These are phyloP conservation scores for Antechinus stuartii DNA, from an alignment of 2,113 vertebrate genomes.

Conservation along the genomic window DNA sequence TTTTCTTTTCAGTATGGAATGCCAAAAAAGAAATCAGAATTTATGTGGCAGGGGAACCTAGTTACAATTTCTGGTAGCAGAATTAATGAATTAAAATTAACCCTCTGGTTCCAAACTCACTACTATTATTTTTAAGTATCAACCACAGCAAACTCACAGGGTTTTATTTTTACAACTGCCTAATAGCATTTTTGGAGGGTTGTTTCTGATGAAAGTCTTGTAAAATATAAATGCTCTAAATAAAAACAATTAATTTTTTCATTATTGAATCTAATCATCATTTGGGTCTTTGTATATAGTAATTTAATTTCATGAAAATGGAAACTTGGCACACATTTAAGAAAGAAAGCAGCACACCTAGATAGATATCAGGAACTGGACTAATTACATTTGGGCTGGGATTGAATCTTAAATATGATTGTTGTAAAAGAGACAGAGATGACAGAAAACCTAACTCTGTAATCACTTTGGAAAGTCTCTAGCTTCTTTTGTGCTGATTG, in stretches of 20 bases:
- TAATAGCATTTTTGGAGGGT: constrained; percentile 63
- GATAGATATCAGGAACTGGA: constrained; percentile 62
- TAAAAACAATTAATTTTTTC: constrained; percentile 80
- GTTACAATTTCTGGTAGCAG: background rate
- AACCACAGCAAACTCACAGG: constrained; percentile 57
- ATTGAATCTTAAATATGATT: constrained; percentile 4
- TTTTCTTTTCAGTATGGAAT: background rate
- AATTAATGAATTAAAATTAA: constrained; percentile 33
- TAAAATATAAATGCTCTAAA: constrained; percentile 75
- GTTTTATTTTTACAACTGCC: constrained; percentile 70
- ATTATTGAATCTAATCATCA: constrained; percentile 71
- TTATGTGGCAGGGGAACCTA: background rate
- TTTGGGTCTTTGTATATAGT: constrained; percentile 70
- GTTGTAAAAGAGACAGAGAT: background rate
- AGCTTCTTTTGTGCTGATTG: background rate
- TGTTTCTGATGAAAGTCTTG: constrained; percentile 64
- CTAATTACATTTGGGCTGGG: constrained; percentile 68
- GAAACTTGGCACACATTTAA: constrained; percentile 74
- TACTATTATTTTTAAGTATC: background rate
- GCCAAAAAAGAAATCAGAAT: background rate
- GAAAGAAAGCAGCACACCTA: constrained; percentile 67
- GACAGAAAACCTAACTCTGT: background rate
- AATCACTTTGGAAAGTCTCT: constrained; percentile 19
- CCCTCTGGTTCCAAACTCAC: background rate
- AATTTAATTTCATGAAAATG: constrained; percentile 73